Evolutionary conservation across 2,888 invertebrate species (phyloP).

Genomic region (Platerodrilus igneus): DNA sequence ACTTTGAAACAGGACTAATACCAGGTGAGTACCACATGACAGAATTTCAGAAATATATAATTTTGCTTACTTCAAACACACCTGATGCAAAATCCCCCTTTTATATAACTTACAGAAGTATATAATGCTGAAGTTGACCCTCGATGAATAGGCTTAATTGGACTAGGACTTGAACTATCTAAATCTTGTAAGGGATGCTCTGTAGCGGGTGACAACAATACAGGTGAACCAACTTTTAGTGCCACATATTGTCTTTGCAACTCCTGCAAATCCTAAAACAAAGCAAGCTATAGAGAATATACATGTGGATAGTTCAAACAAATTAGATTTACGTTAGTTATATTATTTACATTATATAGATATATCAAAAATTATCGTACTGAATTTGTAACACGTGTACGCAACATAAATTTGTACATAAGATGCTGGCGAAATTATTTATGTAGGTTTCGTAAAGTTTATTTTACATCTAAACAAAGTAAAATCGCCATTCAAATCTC

Average conservation of each 20-base stretch:
- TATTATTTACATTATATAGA: background rate
- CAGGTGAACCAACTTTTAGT: conserved; percentile 56
- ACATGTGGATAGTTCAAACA: background rate
- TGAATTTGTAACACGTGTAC: no score
- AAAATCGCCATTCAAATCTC: no score
- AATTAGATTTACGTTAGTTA: no score
- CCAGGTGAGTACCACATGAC: no score
- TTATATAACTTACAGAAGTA: conserved; percentile 32
- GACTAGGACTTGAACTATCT: conserved; percentile 42
- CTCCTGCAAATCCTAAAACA: conserved; percentile 62
- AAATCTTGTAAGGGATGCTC: conserved; percentile 54
- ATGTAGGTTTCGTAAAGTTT: no score
- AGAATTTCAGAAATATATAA: no score
- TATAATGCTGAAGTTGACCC: conserved; percentile 44
- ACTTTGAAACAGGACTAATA: no score
- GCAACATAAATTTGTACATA: no score
- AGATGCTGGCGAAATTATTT: no score
- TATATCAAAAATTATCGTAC: conserved; percentile 3
- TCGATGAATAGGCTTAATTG: conserved; percentile 40
- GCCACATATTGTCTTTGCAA: conserved; percentile 67
- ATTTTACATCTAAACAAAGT: no score
- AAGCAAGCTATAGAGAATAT: conserved; percentile 2
- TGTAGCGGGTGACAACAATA: conserved; percentile 55
- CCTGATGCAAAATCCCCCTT: no score
- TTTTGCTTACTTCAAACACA: conserved; percentile 2